phyloP scores from a whole-genome alignment of 2,113 vertebrate genomes.

The Dipodomys merriami region DNA sequence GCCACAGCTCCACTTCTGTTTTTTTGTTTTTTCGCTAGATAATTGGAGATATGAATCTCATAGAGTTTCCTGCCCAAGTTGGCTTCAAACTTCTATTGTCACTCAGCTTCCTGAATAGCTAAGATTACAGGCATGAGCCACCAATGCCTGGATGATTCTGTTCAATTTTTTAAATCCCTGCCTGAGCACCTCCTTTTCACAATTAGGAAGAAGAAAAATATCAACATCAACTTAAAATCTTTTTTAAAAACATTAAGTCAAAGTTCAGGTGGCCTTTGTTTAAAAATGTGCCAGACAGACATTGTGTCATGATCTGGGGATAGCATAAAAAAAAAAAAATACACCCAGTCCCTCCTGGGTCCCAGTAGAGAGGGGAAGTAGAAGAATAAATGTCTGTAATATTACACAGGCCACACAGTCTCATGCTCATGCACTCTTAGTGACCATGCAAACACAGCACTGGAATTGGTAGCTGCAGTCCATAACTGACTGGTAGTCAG shows the following conservation, averaged over 20 bases:
- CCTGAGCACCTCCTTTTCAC: background rate
- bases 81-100: too few relatives aligned
- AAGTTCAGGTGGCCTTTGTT: background rate
- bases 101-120: too few relatives aligned
- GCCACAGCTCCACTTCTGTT: too few relatives aligned
- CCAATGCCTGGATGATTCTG: too few relatives aligned
- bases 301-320: background rate
- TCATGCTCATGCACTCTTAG: too few relatives aligned
- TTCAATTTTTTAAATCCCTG: background rate
- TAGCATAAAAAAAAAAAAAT: background rate
- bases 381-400: too few relatives aligned
- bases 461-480: background rate
- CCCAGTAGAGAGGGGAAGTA: background rate
- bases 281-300: background rate
- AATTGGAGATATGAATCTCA: too few relatives aligned
- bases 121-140: too few relatives aligned
- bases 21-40: too few relatives aligned
- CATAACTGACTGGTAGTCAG: background rate
- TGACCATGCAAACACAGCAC: background rate
- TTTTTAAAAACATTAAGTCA: background rate
- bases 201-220: background rate
- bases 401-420: background rate
- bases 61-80: too few relatives aligned
- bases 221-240: background rate
- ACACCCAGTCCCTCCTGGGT: background rate